Percentiles rank a stretch among this genome's conserved stretches.
Evolutionary conservation across 1,140 invertebrate genomes (phyloP).

Genomic region (Aphelenchoides fujianensis): DNA sequence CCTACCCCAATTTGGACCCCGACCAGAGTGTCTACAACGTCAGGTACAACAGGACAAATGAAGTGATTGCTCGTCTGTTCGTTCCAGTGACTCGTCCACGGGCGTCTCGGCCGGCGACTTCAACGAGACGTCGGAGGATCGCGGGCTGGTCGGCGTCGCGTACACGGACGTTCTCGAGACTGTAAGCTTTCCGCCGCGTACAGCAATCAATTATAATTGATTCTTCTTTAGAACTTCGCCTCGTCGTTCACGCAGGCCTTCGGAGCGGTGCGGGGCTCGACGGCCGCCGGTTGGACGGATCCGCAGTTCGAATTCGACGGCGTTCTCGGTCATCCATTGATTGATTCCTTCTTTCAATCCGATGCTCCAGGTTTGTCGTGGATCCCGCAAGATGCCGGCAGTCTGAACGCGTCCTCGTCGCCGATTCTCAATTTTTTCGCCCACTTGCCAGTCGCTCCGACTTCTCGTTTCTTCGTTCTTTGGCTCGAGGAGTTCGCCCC

Average conservation of each 20-base stretch:
- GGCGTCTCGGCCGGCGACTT: not conserved
- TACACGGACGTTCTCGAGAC: not conserved
- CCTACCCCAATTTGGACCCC: not conserved
- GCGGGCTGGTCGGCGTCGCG: not conserved
- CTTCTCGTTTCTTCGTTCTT: not conserved
- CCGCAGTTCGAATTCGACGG: not conserved
- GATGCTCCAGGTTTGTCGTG: not conserved
- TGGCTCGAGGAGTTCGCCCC: not conserved
- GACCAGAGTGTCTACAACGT: not conserved
- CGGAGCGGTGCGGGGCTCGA: not conserved
- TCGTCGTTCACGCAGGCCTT: not conserved
- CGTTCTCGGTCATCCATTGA: no score
- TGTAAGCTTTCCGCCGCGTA: not conserved
- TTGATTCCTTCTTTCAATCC: no score
- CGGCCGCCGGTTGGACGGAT: not conserved
- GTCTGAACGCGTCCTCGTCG: not conserved
- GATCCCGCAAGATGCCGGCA: not conserved
- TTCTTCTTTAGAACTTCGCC: not conserved
- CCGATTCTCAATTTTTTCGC: not conserved
- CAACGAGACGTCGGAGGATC: not conserved
- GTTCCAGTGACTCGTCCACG: not conserved
- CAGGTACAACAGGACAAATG: not conserved
- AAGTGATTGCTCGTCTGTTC: not conserved
- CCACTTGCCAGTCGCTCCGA: not conserved
- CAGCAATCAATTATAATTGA: not conserved